Base-by-base conservation (phyloP, 2,797 vertebrate species). In the Fistularia tabacaria region DNA sequence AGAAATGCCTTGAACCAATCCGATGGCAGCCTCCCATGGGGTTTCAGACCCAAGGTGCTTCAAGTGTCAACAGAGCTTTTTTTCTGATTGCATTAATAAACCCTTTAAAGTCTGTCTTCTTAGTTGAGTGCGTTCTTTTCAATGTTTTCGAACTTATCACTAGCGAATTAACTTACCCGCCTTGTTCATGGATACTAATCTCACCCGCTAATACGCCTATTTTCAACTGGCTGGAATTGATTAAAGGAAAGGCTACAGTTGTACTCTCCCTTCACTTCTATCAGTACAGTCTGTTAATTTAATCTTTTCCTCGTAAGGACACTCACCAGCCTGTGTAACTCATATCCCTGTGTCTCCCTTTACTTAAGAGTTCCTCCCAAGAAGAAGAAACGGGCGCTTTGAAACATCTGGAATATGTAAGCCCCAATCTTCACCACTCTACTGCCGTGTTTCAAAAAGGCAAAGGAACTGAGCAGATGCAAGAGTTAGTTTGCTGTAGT, bases 351-450 rank as follows among this genome's bases (percentile, higher is more conserved):
- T 88, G 82, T 90, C 81, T 86, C 80, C 85, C 81, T 83, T 66
- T 74, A 75, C 69, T 79, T 49, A 51, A 88, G 87, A 90, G 71
- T 51, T 79, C 81, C 62, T 60, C 69, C 74, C 76, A 73, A 69
- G 85, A 82, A 6, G 83, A 77, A 76, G 80, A 84, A 54, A 82
- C 79, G 73, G 76, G 66, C 49, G 81, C 86, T 89, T 85, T 90
- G 87, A 90, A 83, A 82, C 85, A 83, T 57, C 90, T 89, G 87
- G 81, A 89, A 87, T 87, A 76, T 89, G 89, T 89, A 90, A 90
- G 88, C 73, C 42, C 49, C 43, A 43, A 54, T 55, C 43, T 57
- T 73, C 68, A 41, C 57, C 75, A 76, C 77, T 66, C 75, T 25
- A 3, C 49, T 14, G 66, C 60, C 50, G 45, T 11, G 47, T 47